Conservation (phyloP, 2,113 vertebrate genomes). For the Arizona elegans region DNA sequence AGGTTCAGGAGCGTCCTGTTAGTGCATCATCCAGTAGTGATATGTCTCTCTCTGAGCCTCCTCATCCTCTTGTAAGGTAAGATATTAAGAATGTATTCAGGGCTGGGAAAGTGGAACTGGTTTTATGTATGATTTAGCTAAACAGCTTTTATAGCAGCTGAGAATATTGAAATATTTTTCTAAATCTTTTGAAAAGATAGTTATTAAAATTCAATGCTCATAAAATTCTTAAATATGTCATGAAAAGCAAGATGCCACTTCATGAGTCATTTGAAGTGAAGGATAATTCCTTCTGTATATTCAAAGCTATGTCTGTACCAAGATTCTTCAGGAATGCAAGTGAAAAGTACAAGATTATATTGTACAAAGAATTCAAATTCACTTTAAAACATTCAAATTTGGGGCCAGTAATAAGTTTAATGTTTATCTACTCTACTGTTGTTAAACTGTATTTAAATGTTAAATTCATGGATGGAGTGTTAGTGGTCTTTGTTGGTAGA, state of each 20-base stretch:
- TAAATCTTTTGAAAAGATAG: not conserved
- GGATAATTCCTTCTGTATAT: not conserved
- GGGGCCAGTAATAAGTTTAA: not conserved
- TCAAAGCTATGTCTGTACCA: not conserved
- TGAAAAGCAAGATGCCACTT: not conserved
- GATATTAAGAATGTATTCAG: not conserved
- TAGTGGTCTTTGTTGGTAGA: not conserved
- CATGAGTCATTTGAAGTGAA: not conserved
- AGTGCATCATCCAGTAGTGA: slow-evolving; percentile 94
- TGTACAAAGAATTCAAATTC: not conserved
- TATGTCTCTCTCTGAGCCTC: slow-evolving; percentile 83
- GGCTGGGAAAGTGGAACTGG: not conserved
- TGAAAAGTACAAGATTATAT: not conserved
- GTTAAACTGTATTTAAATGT: not conserved
- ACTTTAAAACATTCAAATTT: not conserved
- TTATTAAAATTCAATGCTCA: not conserved
- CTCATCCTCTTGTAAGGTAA: slow-evolving; percentile 81
- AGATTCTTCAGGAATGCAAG: not conserved
- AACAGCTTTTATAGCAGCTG: not conserved
- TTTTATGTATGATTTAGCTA: not conserved
- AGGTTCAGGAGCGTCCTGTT: slow-evolving; percentile 82
- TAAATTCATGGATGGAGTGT: not conserved
- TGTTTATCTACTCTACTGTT: not conserved
- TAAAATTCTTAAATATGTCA: not conserved
- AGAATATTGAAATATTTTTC: not conserved